Base-by-base conservation (phyloP, 2,888 invertebrate species). In the Scaeva pyrastri region DNA sequence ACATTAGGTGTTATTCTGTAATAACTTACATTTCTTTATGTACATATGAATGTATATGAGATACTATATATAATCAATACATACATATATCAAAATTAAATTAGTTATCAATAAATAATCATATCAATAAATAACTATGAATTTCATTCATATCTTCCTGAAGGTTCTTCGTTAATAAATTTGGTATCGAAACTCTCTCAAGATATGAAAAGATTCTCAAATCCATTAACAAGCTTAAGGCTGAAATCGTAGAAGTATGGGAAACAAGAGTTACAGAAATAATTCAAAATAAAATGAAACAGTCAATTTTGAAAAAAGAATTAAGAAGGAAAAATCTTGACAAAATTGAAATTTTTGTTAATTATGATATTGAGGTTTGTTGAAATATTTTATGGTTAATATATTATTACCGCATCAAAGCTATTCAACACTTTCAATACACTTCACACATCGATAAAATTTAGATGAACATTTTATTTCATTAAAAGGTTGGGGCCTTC, bases 241-340 rank as follows among this genome's bases (percentile, higher is more conserved):
- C 94, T 10, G 92, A 93, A 36, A 94, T 96, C 83, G 95, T 96
- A 89, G 93, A 93, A 19, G 93, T 94, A 55, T 98, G 98, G 98
- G 93, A 93, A 31, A 91, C 92, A 0, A 94, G 93, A 2, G 96
- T 97, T 2, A 95, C 96, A 0, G 92, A 92, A 0, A 94, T 95
- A 48, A 96, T 96, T 88, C 93, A 94, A 66, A 91, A 90, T 2
- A 94, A 95, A 89, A 93, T 96, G 87, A 93, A 93, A 0, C 94
- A 95, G 89, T 94, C 96, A 10, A 93, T 97, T 39, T 92, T 93
- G n/a, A 92, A 94, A 60, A 92, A 93, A 58, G 12, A 21, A 39
- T 43, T 23, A 26, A 8, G 12, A 0, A 11, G 11, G 2, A 36
- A 41, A 52, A 16, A 50, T 26, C 1, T 0, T 8, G 31, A 43